Evolutionary conservation across 2,113 vertebrate species (phyloP).

Genomic region (Willisornis vidua): DNA sequence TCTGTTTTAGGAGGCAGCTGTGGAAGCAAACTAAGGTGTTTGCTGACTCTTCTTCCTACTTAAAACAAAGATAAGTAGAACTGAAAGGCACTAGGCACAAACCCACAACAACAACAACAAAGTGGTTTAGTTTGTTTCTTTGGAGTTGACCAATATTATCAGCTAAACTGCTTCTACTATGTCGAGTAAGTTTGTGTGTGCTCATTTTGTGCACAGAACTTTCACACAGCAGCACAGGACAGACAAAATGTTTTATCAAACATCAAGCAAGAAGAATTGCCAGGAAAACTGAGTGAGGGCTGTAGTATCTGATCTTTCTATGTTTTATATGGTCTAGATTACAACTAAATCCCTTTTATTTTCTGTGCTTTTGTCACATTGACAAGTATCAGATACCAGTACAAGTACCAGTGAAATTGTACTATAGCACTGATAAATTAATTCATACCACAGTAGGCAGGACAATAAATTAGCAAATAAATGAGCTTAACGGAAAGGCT

Average conservation of each 20-base stretch:
- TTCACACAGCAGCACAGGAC: neutral
- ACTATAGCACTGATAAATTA: neutral
- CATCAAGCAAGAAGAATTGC: neutral
- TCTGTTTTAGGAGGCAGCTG: neutral
- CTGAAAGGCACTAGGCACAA: neutral
- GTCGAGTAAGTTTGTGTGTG: fast-evolving
- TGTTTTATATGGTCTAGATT: neutral
- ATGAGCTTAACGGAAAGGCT: neutral
- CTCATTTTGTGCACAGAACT: neutral
- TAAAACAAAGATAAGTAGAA: neutral
- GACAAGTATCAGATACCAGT: neutral
- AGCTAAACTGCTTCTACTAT: neutral
- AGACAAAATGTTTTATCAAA: neutral
- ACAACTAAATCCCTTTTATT: neutral
- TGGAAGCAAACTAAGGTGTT: neutral
- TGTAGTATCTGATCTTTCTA: neutral
- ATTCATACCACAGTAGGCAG: neutral
- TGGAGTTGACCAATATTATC: neutral
- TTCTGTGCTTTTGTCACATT: neutral
- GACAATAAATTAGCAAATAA: constrained; percentile 12
- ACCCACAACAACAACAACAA: neutral
- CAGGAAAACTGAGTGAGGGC: neutral
- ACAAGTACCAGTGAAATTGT: neutral
- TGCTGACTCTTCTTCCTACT: neutral
- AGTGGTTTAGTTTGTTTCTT: neutral